These are phyloP conservation scores for Lepetodrilus schrolli DNA, from an alignment of 2,888 invertebrate genomes.

Conservation along the genomic window DNA sequence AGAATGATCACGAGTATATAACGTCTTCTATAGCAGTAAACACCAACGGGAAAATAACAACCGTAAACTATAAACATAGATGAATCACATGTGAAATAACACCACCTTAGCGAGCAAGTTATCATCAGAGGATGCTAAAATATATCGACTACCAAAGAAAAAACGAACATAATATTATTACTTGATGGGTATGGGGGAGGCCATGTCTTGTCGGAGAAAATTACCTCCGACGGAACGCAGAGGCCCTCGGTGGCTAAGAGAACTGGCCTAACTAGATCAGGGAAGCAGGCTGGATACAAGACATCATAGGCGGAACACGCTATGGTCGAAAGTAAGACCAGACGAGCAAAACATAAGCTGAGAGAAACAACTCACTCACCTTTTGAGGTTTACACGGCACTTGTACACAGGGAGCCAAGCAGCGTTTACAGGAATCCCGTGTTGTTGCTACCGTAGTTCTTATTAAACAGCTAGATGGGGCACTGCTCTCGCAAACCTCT, in stretches of 20 bases:
- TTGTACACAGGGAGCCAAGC: background rate
- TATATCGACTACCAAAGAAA: too few relatives aligned
- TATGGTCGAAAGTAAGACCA: background rate
- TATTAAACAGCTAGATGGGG: background rate
- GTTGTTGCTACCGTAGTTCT: background rate
- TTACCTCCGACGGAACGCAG: background rate
- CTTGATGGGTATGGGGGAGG: too few relatives aligned
- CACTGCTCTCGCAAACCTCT: constrained; percentile 2
- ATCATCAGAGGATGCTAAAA: too few relatives aligned
- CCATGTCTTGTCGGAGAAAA: background rate
- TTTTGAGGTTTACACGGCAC: background rate
- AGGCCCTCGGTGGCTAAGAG: background rate
- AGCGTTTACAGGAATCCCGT: background rate
- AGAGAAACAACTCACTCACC: constrained; percentile 9
- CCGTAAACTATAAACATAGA: background rate
- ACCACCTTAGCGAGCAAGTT: too few relatives aligned
- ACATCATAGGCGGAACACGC: background rate
- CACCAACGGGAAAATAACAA: too few relatives aligned
- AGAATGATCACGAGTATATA: too few relatives aligned
- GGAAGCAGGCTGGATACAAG: constrained; percentile 1
- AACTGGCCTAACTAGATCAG: too few relatives aligned
- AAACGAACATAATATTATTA: too few relatives aligned
- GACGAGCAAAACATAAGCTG: background rate
- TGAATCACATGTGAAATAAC: too few relatives aligned
- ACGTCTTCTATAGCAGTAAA: too few relatives aligned